phyloP scores from a whole-genome alignment of 2,113 vertebrate species.

The Sitta europaea region DNA sequence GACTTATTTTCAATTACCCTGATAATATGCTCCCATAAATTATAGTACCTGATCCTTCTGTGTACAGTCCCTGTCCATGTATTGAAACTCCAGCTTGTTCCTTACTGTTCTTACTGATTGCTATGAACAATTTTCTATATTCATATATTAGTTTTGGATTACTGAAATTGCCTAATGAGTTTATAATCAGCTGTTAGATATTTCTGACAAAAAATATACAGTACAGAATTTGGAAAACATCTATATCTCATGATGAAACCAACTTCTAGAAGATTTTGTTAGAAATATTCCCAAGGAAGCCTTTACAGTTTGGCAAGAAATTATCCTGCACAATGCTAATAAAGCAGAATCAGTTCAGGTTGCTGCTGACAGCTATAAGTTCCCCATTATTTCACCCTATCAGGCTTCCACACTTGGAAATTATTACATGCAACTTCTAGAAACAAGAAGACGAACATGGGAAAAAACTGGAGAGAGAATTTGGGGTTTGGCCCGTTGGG shows the following conservation, averaged over 20 bases:
- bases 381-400: not conserved
- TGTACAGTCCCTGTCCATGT: not conserved
- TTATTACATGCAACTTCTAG: not conserved
- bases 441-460: not conserved
- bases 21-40: not conserved
- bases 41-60: not conserved
- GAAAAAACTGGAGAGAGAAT: not conserved
- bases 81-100: not conserved
- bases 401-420: not conserved
- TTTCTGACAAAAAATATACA: not conserved
- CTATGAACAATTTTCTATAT: not conserved
- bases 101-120: not conserved
- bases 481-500: not conserved
- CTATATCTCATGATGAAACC: not conserved
- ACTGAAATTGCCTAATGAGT: not conserved
- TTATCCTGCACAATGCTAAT: not conserved
- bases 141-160: not conserved
- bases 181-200: not conserved
- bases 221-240: not conserved
- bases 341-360: not conserved
- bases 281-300: not conserved
- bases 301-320: not conserved
- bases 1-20: not conserved
- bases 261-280: not conserved
- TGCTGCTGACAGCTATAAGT: not conserved